Conservation (phyloP, 2,888 invertebrate genomes). For the Podotricha telesiphe region DNA sequence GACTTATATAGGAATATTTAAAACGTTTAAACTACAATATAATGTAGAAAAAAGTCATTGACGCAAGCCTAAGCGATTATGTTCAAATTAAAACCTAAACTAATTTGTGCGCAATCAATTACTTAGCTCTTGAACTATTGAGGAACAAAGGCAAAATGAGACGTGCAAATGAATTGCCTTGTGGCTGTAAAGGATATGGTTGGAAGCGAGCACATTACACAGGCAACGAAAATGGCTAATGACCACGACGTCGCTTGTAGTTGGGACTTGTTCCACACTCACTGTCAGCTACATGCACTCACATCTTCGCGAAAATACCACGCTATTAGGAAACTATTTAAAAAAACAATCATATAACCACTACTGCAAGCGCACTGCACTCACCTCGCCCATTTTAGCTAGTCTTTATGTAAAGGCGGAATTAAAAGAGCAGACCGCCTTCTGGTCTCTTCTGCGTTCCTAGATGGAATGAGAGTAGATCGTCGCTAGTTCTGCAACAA, state of each 20-base stretch:
- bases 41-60: conserved; percentile 15
- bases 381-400: conserved; percentile 84
- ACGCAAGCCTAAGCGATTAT: conserved; percentile 30
- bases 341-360: conserved; percentile 71
- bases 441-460: conserved; percentile 77
- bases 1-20: conserved; percentile 31
- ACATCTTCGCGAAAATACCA: conserved; percentile 73
- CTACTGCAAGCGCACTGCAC: conserved; percentile 79
- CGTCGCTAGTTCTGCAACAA: conserved; percentile 83
- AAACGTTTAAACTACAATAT: conserved; percentile 28
- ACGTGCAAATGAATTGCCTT: conserved; percentile 59
- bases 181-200: conserved; percentile 52
- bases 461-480: conserved; percentile 75
- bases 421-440: conserved; percentile 78
- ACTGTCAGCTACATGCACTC: conserved; percentile 74
- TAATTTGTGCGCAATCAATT: conserved; percentile 49
- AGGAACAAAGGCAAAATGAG: conserved; percentile 62
- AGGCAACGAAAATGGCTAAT: conserved; percentile 51
- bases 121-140: conserved; percentile 42
- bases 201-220: conserved; percentile 61
- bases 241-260: conserved; percentile 45
- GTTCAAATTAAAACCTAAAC: conserved; percentile 33
- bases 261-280: conserved; percentile 62
- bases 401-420: conserved; percentile 80
- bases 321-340: conserved; percentile 57